Conservation (phyloP, 2,113 vertebrate species). For the Telmatochromis sp. region DNA sequence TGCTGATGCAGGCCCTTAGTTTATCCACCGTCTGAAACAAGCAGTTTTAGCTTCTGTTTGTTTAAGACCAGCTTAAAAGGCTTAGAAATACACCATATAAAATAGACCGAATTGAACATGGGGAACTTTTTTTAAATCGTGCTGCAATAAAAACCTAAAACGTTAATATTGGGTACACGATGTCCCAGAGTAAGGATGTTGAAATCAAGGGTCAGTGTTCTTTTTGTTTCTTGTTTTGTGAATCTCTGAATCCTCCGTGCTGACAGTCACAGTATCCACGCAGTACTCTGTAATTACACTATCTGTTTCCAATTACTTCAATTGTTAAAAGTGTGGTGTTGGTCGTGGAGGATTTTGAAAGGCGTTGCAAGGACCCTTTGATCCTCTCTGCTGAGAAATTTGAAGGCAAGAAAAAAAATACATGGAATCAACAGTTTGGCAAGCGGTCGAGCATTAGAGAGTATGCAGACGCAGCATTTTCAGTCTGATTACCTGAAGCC, state of each 20-base stretch:
- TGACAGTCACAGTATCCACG: not conserved
- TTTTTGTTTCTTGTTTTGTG: not conserved
- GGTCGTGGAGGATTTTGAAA: not conserved
- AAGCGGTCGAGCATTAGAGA: not conserved
- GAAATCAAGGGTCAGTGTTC: not conserved
- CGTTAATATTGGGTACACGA: not conserved
- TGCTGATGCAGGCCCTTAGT: not conserved
- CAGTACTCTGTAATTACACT: not conserved
- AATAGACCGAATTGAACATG: not conserved
- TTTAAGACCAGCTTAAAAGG: not conserved
- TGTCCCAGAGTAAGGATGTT: not conserved
- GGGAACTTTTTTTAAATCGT: accelerated
- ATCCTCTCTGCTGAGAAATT: slow-evolving; percentile 36
- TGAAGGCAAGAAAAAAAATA: not conserved
- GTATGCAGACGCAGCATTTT: slow-evolving; percentile 20
- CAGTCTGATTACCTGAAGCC: slow-evolving; percentile 25
- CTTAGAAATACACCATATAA: not conserved
- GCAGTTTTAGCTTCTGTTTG: not conserved
- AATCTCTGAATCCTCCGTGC: not conserved
- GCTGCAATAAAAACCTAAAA: not conserved
- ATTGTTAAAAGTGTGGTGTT: not conserved
- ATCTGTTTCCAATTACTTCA: slow-evolving; percentile 58
- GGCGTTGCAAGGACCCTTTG: slow-evolving; percentile 23
- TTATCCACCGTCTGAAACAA: not conserved
- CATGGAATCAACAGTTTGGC: slow-evolving; percentile 12